Conservation (phyloP, 53 echinoderm and acorn worm species). For the Arbacia lixula region DNA sequence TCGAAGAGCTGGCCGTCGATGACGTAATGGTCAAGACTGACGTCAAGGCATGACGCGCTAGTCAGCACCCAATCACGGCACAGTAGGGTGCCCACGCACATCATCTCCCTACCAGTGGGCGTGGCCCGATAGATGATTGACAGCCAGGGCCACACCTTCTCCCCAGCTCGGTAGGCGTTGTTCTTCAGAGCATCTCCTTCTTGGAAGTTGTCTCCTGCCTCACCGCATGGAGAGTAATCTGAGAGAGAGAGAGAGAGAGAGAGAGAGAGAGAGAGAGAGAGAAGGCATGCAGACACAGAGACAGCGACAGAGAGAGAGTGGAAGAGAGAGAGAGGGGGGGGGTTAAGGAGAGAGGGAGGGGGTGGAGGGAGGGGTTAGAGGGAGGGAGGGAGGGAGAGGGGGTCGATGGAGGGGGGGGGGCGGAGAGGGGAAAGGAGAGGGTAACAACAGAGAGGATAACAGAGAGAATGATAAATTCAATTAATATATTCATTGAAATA, state of each 20-base stretch:
- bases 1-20: not conserved
- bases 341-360: no score
- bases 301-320: no score
- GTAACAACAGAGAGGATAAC: no score
- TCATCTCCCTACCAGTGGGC: constrained; percentile 6
- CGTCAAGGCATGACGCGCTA: constrained; percentile 59
- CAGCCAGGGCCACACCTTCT: constrained; percentile 80
- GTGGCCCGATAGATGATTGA: constrained; percentile 48
- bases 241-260: no score
- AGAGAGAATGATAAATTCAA: no score
- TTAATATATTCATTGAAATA: no score
- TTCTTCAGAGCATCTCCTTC: not conserved
- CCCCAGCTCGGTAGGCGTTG: constrained; percentile 38
- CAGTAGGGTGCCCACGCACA: constrained; percentile 72
- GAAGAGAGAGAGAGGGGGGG: no score
- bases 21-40: not conserved
- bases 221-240: constrained; percentile 78
- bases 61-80: constrained; percentile 81
- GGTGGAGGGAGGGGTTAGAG: no score
- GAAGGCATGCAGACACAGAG: no score
- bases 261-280: not conserved
- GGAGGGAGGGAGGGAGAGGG: no score
- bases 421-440: no score
- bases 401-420: no score
- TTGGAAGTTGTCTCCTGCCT: constrained; percentile 35